These are phyloP conservation scores for Euura saliciscinereae DNA, from an alignment of 1,140 invertebrate species.

Conservation along the genomic window DNA sequence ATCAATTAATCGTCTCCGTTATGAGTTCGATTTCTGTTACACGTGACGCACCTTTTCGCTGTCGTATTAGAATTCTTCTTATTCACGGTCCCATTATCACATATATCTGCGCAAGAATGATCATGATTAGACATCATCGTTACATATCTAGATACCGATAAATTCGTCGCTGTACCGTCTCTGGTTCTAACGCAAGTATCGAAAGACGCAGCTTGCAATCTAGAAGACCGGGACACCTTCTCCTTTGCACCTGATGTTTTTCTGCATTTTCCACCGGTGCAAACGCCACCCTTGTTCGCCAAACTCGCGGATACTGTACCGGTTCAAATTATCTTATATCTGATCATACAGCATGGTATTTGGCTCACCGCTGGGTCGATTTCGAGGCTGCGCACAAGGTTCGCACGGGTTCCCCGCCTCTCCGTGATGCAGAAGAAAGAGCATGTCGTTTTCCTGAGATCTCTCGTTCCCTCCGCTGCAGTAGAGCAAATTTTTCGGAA, in stretches of 20 bases:
- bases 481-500: neutral
- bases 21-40: slow-evolving; percentile 1
- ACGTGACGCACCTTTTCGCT: slow-evolving; percentile 11
- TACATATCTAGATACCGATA: too few species aligned
- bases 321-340: too few species aligned
- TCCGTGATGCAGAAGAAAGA: slow-evolving; percentile 36
- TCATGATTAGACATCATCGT: too few species aligned
- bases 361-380: neutral
- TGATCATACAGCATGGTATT: too few species aligned
- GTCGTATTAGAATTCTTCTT: neutral
- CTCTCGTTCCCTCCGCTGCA: slow-evolving; percentile 17
- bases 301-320: too few species aligned
- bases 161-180: neutral
- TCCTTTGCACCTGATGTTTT: neutral
- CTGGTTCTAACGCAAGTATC: neutral
- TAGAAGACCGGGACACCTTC: neutral
- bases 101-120: neutral
- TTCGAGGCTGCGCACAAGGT: neutral
- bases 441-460: slow-evolving; percentile 24
- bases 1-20: neutral
- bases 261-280: slow-evolving; percentile 2
- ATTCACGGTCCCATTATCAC: neutral
- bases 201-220: neutral
- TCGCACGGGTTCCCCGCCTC: slow-evolving; percentile 22
- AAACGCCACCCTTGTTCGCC: neutral